Conservation (phyloP, 2,797 vertebrate genomes). For the Halcyon smyrnensis region DNA sequence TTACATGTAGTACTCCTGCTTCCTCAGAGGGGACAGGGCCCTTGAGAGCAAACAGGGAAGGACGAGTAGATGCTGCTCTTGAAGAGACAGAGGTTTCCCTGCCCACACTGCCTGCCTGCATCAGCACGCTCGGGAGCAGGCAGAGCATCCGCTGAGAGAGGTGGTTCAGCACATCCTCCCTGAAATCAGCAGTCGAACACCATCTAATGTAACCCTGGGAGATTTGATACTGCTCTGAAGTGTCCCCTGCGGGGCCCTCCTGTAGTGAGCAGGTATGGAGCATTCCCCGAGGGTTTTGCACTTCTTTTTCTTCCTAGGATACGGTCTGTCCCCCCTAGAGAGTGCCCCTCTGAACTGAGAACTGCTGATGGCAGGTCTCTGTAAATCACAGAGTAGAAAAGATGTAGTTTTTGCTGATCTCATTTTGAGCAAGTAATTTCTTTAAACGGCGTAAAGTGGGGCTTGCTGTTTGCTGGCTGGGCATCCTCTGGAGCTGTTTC, state of each 20-base stretch:
- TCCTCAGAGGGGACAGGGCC: background rate
- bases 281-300: background rate
- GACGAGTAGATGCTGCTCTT: background rate
- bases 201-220: background rate
- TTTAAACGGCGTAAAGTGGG: rapidly evolving
- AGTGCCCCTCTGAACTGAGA: background rate
- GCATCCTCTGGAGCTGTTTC: background rate
- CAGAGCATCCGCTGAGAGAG: background rate
- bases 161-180: background rate
- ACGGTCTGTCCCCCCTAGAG: background rate
- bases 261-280: rapidly evolving
- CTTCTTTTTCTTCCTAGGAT: background rate
- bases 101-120: background rate
- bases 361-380: background rate
- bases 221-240: background rate
- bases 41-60: background rate
- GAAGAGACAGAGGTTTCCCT: background rate
- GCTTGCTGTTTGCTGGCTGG: background rate
- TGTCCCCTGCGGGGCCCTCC: background rate
- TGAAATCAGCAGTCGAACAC: background rate
- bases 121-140: background rate
- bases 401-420: background rate
- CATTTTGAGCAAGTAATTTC: background rate
- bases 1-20: background rate
- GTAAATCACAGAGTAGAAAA: rapidly evolving